Base-by-base conservation (phyloP, 2,888 invertebrate species). In the Leucophenga montana region DNA sequence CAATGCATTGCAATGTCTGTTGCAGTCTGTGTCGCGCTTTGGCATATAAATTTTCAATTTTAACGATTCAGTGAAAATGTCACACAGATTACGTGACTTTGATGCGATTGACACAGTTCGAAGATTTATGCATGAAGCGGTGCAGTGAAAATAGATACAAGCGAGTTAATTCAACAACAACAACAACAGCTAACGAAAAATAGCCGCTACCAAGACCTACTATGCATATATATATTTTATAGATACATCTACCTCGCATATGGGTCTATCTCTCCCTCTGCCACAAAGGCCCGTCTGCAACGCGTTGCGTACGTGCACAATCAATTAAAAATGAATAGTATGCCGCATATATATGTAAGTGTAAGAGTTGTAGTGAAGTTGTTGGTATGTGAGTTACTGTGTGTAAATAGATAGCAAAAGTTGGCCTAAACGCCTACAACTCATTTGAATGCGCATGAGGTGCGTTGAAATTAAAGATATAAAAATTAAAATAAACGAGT, bases 11-110 rank as follows among this genome's bases (percentile, higher is more conserved):
- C 27, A 27, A 39, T 39, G 8, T 39, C 39, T 11, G 39, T 27
- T 27, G 39, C 9, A n/a, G 27, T 14, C 6, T 54, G 54, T 16
- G n/a, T 56, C 74, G 39, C 72, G 70, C 72, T 73, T 75, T 75
- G 67, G 62, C 73, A 62, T 68, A 77, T 84, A 77, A 79, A 83
- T 84, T 83, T 78, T 76, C 82, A 80, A 77, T 83, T 78, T 84
- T 69, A 82, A 84, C 84, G 85, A 74, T 82, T 82, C 84, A 78
- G 77, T 85, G 85, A 82, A 82, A 82, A 82, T 83, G 82, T 85
- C 82, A 82, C 82, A 82, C 85, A 82, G 85, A 85, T 82, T 82
- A 82, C 82, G 82, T 82, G 82, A 82, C 82, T 77, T 75, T 80
- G 82, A 85, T 82, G 78, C 80, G 82, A 83, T 82, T 82, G 82